These are phyloP conservation scores for Barypeithes pellucidus DNA, from an alignment of 2,888 invertebrate genomes.

Conservation along the genomic window DNA sequence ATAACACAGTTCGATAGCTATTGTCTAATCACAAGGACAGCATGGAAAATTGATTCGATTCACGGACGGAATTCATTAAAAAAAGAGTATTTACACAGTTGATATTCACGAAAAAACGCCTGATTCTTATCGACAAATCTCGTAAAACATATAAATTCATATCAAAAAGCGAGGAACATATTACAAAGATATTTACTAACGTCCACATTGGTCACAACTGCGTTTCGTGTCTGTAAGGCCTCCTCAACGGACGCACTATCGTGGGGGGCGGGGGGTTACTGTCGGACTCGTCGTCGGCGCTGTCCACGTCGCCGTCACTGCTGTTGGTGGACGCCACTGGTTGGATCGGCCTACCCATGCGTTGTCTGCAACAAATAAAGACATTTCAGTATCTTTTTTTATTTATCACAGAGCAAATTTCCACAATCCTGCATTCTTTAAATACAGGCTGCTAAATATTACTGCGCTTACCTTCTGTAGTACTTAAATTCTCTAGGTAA, in stretches of 20 bases:
- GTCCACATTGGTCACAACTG: constrained; percentile 69
- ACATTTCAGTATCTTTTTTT: too few species aligned
- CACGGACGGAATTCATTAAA: too few species aligned
- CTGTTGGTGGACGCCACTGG: constrained; percentile 88
- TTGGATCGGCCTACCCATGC: constrained; percentile 74
- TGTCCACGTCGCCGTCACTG: constrained; percentile 87
- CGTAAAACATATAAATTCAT: not conserved
- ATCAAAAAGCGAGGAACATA: not conserved
- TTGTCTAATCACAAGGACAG: too few species aligned
- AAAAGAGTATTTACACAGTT: too few species aligned
- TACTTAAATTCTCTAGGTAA: constrained; percentile 90
- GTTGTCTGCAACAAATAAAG: constrained; percentile 58
- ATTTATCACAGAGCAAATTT: too few species aligned
- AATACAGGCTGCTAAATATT: too few species aligned
- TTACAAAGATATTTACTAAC: constrained; percentile 9
- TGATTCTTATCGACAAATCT: too few species aligned
- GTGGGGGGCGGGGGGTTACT: constrained; percentile 67
- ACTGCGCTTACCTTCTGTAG: constrained; percentile 71
- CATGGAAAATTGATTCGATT: too few species aligned
- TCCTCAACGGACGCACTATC: constrained; percentile 67
- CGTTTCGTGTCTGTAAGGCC: constrained; percentile 76
- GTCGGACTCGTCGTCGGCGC: constrained; percentile 78
- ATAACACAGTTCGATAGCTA: too few species aligned
- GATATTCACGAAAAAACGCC: too few species aligned
- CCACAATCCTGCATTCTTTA: too few species aligned